A percentile compares a stretch with the other conserved stretches of the same genome.
Evolutionary conservation across 2,113 vertebrate genomes (phyloP).

Genomic region (Indri indri): DNA sequence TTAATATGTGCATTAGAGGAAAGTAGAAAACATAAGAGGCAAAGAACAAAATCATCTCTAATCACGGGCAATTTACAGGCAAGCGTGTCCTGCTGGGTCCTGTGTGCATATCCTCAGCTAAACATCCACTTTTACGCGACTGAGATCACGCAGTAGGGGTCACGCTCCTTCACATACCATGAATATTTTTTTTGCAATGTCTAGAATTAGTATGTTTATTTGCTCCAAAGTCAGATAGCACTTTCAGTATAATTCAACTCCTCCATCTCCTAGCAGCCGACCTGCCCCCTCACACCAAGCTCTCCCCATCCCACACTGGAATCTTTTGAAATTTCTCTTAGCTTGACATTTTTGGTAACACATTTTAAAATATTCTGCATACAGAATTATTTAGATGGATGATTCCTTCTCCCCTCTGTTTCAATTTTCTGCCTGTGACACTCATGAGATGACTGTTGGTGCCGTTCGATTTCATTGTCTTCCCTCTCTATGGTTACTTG

Average conservation of each 20-base stretch:
- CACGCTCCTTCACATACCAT: not conserved
- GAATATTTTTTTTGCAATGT: not conserved
- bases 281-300: not conserved
- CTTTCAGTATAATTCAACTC: no score
- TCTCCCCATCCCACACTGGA: not conserved
- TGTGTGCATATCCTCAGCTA: not conserved
- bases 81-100: not conserved
- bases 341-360: not conserved
- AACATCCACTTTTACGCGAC: not conserved
- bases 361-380: not conserved
- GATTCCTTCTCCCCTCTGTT: not conserved
- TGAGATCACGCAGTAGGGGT: not conserved
- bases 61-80: no score
- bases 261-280: not conserved
- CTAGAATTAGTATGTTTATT: not conserved
- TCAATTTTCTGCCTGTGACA: fast-evolving
- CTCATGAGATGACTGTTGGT: not conserved
- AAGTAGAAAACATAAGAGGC: not conserved
- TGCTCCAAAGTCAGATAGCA: not conserved
- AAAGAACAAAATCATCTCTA: not conserved
- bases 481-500: not conserved
- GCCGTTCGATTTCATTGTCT: not conserved
- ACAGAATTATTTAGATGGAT: not conserved
- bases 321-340: not conserved
- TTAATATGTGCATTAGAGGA: not conserved